Conservation (phyloP, 2,113 vertebrate genomes). For the Clarias magur region DNA sequence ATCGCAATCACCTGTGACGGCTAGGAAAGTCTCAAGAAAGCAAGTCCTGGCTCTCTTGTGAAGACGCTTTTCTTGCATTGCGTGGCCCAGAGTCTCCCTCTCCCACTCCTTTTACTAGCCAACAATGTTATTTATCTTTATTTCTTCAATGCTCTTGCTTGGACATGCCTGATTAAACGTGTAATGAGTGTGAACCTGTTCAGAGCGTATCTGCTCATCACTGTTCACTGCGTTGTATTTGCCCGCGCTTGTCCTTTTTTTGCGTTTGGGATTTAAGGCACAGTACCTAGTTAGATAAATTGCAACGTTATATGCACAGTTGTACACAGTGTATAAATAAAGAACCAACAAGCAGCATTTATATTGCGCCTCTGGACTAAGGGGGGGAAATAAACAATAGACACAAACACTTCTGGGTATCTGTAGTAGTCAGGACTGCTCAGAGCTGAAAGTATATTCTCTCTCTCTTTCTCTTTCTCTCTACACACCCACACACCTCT, state of each 20-base stretch:
- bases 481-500: conserved; percentile 13
- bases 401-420: background rate
- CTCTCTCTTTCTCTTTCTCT: background rate
- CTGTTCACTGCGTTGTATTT: background rate
- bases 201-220: background rate
- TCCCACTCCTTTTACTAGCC: background rate
- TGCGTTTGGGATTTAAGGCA: background rate
- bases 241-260: background rate
- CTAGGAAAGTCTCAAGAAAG: background rate
- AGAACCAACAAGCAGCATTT: background rate
- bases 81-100: background rate
- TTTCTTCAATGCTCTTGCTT: background rate
- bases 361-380: background rate
- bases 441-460: background rate
- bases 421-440: background rate
- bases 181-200: background rate
- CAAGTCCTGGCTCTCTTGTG: background rate
- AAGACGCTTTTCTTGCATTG: background rate
- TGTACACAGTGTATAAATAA: background rate
- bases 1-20: background rate
- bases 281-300: background rate
- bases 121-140: background rate
- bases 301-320: background rate
- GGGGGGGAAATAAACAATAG: too few relatives aligned
- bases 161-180: background rate